A percentile compares a stretch with the other conserved stretches of the same genome.
These are phyloP conservation scores for Urocyon cinereoargenteus DNA, from an alignment of 2,797 vertebrate genomes.

Conservation along the genomic window DNA sequence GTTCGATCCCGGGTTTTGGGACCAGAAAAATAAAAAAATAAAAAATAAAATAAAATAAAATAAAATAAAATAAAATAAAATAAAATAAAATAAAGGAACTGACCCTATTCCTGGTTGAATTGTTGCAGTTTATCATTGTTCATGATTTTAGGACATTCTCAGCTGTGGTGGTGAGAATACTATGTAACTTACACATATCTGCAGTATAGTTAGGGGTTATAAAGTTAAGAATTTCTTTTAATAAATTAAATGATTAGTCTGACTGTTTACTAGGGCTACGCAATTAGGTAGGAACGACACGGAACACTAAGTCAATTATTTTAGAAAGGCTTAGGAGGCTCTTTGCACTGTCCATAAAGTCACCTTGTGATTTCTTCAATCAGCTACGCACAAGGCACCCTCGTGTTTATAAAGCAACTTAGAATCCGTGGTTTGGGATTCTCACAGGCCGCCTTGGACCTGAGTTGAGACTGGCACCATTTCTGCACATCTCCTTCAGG, in stretches of 20 bases:
- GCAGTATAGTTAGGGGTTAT: constrained; percentile 73
- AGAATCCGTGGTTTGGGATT: accelerated
- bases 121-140: neutral
- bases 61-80: too few relatives aligned
- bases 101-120: neutral
- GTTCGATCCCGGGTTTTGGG: too few relatives aligned
- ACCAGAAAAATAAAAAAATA: too few relatives aligned
- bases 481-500: neutral
- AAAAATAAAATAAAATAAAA: too few relatives aligned
- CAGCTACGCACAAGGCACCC: neutral
- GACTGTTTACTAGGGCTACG: constrained; percentile 77
- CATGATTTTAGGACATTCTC: neutral
- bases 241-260: constrained; percentile 82
- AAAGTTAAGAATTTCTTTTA: constrained; percentile 68
- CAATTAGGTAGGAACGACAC: constrained; percentile 66
- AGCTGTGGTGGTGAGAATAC: neutral
- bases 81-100: too few relatives aligned
- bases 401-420: accelerated
- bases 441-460: neutral
- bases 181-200: neutral
- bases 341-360: neutral
- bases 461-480: neutral
- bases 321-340: constrained; percentile 20
- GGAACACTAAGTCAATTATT: neutral
- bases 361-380: neutral